Base-by-base conservation (phyloP, 92 coral and sea anemone species). In the Meandrina meandrites region DNA sequence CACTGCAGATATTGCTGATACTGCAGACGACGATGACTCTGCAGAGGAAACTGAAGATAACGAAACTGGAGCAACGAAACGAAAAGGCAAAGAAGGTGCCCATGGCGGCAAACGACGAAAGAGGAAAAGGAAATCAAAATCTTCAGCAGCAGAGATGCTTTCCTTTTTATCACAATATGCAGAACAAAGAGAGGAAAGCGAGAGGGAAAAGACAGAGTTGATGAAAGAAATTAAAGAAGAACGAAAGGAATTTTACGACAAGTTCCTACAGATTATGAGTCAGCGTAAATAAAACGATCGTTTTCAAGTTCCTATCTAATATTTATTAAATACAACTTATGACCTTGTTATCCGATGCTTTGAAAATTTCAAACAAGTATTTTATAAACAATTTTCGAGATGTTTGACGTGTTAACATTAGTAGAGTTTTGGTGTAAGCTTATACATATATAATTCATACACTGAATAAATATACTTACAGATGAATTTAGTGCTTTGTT, bases 91-190 rank as follows among this genome's bases (percentile, higher is more conserved):
- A 27, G 81, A 53, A 78, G 48, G 81, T n/a, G n/a, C n/a, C n/a
- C n/a, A n/a, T 78, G 81, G 81, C 66, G 47, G 81, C 48, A 78
- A 78, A 78, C 78, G 79, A 56, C 89, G 51, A 66, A n/a, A n/a
- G n/a, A n/a, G n/a, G n/a, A 86, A 62, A 45, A 86, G 89, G 35
- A 86, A 86, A 68, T 60, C 76, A 79, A 79, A 86, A 57, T 86
- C 89, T 53, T 86, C 84, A 12, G 84, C 84, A 21, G 89, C 89
- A 78, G 89, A 79, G 57, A 58, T 86, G 89, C 31, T 86, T 42
- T n/a, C 76, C 47, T 78, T 86, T 68, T 54, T 67, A 69, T 47
- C 70, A 79, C 62, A 56, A 42, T 86, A 86, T 53, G 62, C 45
- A 24, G 89, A 62, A 60, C 79, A 79, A 86, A 27, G 89, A n/a